A percentile compares a stretch with the other conserved stretches of the same genome.
Evolutionary conservation across 2,888 invertebrate species (phyloP).

Genomic region (Drosophila infuscata): DNA sequence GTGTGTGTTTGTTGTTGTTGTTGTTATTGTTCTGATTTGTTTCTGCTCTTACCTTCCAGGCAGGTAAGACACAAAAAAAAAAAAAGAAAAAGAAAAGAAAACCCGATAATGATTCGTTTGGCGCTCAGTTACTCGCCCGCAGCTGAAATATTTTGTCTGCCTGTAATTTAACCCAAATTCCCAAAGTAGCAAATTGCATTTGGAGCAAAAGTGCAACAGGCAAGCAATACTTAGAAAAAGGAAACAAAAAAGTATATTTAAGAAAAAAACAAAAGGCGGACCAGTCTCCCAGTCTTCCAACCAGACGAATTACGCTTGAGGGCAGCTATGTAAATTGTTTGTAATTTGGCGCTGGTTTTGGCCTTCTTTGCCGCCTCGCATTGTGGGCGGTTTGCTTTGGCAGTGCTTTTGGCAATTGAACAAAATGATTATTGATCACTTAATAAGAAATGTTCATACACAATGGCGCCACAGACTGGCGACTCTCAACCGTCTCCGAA

Average conservation of each 20-base stretch:
- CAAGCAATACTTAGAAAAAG: constrained; percentile 18
- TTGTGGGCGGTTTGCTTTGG: constrained; percentile 41
- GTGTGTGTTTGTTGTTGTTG: constrained; percentile 45
- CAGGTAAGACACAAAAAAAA: background rate
- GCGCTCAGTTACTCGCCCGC: constrained; percentile 36
- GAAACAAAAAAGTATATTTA: background rate
- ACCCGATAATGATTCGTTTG: constrained; percentile 70
- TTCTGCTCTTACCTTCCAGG: background rate
- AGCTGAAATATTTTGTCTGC: constrained; percentile 70
- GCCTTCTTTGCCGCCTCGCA: constrained; percentile 43
- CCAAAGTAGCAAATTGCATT: constrained; percentile 74
- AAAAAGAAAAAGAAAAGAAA: background rate
- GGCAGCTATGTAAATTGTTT: constrained; percentile 75
- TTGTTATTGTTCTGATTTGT: constrained; percentile 4
- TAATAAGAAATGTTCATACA: constrained; percentile 73
- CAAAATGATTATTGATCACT: constrained; percentile 82
- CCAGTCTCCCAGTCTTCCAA: constrained; percentile 3
- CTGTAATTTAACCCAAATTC: constrained; percentile 81
- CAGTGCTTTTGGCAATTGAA: constrained; percentile 76
- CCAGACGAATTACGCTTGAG: constrained; percentile 59
- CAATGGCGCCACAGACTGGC: constrained; percentile 66
- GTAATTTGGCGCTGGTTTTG: constrained; percentile 72
- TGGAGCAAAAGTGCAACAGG: constrained; percentile 70
- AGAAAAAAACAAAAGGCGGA: background rate
- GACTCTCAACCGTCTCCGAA: constrained; percentile 1